These are phyloP conservation scores for Thymelicus acteon DNA, from an alignment of 2,888 invertebrate genomes.

Conservation along the genomic window DNA sequence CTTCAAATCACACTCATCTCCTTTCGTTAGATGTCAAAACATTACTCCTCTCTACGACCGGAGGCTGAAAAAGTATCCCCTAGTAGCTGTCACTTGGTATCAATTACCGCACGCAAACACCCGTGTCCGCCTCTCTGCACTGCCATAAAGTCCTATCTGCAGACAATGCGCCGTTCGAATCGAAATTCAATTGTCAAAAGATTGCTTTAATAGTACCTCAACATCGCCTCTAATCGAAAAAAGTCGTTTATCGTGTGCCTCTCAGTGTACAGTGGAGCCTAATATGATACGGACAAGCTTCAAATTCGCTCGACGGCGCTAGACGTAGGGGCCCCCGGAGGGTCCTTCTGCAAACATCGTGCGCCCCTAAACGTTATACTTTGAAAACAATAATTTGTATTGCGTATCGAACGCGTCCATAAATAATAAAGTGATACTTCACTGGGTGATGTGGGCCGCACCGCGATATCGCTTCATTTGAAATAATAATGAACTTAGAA, in stretches of 20 bases:
- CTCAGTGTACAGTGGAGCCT: conserved; percentile 60
- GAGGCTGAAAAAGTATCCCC: conserved; percentile 78
- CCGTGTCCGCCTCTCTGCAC: conserved; percentile 58
- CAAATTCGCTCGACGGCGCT: conserved; percentile 57
- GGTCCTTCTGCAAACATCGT: conserved; percentile 81
- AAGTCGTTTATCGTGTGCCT: conserved; percentile 60
- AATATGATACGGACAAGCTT: conserved; percentile 59
- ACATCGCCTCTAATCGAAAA: conserved; percentile 62
- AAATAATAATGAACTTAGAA: conserved; percentile 52
- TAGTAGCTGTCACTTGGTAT: conserved; percentile 82
- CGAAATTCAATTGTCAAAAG: conserved; percentile 83
- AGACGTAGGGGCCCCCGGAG: conserved; percentile 63
- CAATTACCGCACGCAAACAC: conserved; percentile 84
- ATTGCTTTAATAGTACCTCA: conserved; percentile 77
- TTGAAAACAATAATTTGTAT: conserved; percentile 86
- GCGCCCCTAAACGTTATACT: conserved; percentile 85
- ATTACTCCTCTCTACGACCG: conserved; percentile 71
- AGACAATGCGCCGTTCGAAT: conserved; percentile 67
- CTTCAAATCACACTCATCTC: conserved; percentile 84
- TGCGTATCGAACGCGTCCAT: conserved; percentile 84
- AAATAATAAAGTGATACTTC: conserved; percentile 84
- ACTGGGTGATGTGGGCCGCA: conserved; percentile 57
- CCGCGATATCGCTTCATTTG: conserved; percentile 57
- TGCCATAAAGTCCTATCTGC: conserved; percentile 74
- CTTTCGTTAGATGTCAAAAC: conserved; percentile 82